These are phyloP conservation scores for Ia io DNA, from an alignment of 2,113 vertebrate species.

Conservation along the genomic window DNA sequence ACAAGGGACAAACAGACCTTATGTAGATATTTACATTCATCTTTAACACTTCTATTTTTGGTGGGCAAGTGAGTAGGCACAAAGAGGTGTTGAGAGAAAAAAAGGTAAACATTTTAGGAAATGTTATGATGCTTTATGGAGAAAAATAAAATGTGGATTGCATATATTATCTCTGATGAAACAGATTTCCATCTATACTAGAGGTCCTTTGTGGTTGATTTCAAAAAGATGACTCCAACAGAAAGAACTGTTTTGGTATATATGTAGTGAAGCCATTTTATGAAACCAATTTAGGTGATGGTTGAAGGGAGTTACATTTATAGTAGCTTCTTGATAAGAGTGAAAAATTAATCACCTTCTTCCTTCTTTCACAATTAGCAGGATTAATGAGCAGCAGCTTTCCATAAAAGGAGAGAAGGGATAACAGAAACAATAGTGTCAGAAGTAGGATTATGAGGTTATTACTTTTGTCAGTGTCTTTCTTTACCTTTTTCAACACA, in stretches of 20 bases:
- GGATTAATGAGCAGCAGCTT: conserved; percentile 26
- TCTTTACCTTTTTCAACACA: neutral
- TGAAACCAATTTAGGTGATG: conserved; percentile 45
- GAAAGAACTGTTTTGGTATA: conserved; percentile 23
- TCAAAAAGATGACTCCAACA: conserved; percentile 52
- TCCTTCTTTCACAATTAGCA: conserved; percentile 26
- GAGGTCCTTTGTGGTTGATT: conserved; percentile 27
- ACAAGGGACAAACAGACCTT: conserved; percentile 5
- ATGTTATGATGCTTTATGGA: neutral
- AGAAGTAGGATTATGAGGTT: neutral
- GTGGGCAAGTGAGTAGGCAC: neutral
- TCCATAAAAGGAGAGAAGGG: neutral
- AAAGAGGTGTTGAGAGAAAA: neutral
- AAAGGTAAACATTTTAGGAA: conserved; percentile 30
- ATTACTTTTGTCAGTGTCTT: neutral
- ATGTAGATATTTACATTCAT: conserved; percentile 1
- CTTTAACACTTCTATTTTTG: conserved; percentile 40
- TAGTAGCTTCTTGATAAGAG: conserved; percentile 19
- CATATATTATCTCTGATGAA: conserved; percentile 46
- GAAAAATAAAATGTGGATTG: conserved; percentile 37
- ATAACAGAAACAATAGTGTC: neutral
- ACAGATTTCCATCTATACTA: conserved; percentile 37
- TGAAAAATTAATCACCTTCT: conserved; percentile 18
- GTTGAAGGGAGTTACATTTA: neutral
- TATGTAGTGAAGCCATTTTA: conserved; percentile 11